Percentiles rank a stretch among this genome's conserved stretches.
These are phyloP conservation scores for Taphrorychus bicolor DNA, from an alignment of 2,888 invertebrate genomes.

Conservation along the genomic window DNA sequence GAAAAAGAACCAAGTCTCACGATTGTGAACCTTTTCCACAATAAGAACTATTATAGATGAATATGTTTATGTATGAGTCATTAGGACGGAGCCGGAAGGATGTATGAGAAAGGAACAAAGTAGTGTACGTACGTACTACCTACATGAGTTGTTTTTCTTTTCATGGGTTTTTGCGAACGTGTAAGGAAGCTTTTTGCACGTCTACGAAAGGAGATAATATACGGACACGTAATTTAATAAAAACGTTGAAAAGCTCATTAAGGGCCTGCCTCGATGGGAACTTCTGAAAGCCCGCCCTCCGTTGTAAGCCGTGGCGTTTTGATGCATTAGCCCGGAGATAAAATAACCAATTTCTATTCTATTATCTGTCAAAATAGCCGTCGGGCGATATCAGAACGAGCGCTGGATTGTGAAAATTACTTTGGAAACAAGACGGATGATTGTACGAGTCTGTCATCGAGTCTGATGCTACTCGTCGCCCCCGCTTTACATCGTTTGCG, in stretches of 20 bases:
- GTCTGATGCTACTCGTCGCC: conserved; percentile 18
- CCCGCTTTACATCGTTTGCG: conserved; percentile 14
- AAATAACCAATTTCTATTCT: conserved; percentile 57
- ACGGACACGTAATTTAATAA: too few relatives aligned
- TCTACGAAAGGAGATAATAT: too few relatives aligned
- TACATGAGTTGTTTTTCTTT: neutral
- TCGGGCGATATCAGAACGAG: conserved; percentile 43
- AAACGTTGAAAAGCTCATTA: neutral
- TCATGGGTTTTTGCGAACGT: too few relatives aligned
- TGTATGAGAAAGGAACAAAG: conserved; percentile 26
- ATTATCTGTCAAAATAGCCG: conserved; percentile 57
- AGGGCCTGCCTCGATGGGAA: neutral
- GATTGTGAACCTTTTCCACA: conserved; percentile 47
- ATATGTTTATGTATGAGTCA: conserved; percentile 53
- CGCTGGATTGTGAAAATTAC: conserved; percentile 52
- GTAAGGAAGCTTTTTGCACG: too few relatives aligned
- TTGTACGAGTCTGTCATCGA: conserved; percentile 31
- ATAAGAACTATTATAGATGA: conserved; percentile 49
- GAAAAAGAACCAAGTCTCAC: conserved; percentile 47
- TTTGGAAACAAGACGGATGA: conserved; percentile 46
- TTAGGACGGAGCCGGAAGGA: conserved; percentile 43
- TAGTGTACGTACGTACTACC: too few relatives aligned
- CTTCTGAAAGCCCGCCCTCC: neutral
- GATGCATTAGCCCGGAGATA: conserved; percentile 50
- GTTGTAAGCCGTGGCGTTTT: conserved; percentile 46